Conservation (phyloP, 1,140 invertebrate species). For the Drosophila nebulosa region DNA sequence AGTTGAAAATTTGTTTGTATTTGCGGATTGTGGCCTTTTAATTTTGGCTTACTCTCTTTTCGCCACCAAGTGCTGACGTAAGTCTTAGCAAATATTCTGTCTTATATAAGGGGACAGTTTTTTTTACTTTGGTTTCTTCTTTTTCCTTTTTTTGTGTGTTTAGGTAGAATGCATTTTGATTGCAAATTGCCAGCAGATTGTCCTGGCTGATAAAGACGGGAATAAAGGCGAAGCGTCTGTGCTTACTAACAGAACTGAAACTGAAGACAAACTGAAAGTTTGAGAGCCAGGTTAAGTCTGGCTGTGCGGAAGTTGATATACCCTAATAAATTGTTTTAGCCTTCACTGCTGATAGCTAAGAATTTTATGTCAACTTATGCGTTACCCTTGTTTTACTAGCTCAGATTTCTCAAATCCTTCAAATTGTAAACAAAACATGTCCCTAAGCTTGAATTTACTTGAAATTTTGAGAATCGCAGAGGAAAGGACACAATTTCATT, state of each 20-base stretch:
- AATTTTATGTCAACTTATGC: no score
- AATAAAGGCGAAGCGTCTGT: background rate
- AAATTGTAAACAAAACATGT: no score
- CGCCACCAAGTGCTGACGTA: constrained; percentile 30
- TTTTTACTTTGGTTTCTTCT: background rate
- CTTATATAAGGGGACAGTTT: constrained; percentile 30
- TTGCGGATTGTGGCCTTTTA: constrained; percentile 28
- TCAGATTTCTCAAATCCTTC: no score
- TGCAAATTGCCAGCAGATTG: constrained; percentile 44
- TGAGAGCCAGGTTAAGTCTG: no score
- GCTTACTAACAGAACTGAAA: background rate
- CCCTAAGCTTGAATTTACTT: no score
- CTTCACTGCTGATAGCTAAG: no score
- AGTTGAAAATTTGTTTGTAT: constrained; percentile 17
- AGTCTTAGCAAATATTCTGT: constrained; percentile 2
- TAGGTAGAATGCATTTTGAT: constrained; percentile 38
- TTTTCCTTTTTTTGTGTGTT: background rate
- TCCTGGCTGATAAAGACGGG: constrained; percentile 9
- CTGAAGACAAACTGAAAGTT: no score
- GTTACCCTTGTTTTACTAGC: no score
- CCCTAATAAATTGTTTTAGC: no score
- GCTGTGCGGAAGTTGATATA: no score
- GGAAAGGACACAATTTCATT: no score
- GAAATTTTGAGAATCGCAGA: no score
- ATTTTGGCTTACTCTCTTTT: constrained; percentile 22